Conservation (phyloP, 2,797 vertebrate species). For the Onychomys torridus region DNA sequence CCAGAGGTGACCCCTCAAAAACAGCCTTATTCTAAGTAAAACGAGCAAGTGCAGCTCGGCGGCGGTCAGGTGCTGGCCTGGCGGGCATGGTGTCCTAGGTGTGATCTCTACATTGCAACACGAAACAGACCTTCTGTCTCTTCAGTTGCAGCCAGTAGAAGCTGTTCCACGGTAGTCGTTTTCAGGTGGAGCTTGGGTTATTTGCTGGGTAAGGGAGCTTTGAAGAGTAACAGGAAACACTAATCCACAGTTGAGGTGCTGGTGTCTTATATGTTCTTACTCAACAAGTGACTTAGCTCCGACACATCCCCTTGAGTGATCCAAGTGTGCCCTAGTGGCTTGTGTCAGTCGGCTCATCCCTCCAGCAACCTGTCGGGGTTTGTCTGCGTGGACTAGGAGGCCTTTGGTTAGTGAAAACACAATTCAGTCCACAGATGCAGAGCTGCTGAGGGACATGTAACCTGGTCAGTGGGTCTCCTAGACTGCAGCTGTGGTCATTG, state of each 20-base stretch:
- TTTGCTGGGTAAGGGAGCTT: background rate
- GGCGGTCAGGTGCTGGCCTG: background rate
- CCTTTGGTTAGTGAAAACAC: conserved; percentile 34
- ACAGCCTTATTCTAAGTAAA: conserved; percentile 24
- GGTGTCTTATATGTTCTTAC: background rate
- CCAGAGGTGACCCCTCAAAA: background rate
- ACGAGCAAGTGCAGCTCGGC: background rate
- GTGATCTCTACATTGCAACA: background rate
- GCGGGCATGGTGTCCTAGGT: background rate
- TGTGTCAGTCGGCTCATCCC: background rate
- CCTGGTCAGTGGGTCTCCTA: background rate
- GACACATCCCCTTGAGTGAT: background rate
- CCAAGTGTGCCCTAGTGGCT: conserved; percentile 18
- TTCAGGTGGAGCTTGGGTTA: conserved; percentile 34
- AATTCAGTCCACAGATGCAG: conserved; percentile 15
- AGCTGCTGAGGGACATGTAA: background rate
- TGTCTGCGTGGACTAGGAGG: background rate
- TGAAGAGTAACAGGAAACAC: conserved; percentile 13
- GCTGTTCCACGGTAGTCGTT: background rate
- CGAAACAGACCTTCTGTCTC: background rate
- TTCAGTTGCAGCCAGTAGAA: conserved; percentile 20
- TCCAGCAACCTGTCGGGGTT: background rate
- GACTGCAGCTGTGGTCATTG: background rate
- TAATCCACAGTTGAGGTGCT: conserved; percentile 43
- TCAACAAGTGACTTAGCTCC: conserved; percentile 17